These are phyloP conservation scores for Brassicogethes aeneus DNA, from an alignment of 2,888 invertebrate genomes.

Conservation along the genomic window DNA sequence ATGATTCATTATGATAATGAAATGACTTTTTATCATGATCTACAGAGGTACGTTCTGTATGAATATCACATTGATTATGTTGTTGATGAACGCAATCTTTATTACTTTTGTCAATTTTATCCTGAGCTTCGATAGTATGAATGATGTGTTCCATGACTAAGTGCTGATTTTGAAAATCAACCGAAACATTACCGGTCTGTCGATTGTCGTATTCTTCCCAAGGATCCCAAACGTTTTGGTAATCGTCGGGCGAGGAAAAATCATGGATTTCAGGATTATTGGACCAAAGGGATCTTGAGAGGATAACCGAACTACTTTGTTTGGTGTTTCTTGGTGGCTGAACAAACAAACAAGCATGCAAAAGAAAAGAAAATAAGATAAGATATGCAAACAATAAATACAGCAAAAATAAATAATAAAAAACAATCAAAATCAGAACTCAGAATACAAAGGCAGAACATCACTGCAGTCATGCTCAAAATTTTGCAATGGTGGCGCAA, in stretches of 20 bases:
- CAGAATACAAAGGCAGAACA: slow-evolving; percentile 32
- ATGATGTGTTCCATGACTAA: slow-evolving; percentile 1
- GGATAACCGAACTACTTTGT: slow-evolving; percentile 13
- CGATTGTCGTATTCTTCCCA: slow-evolving; percentile 58
- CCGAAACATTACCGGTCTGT: slow-evolving; percentile 10
- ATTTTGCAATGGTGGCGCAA: slow-evolving; percentile 2
- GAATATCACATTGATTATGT: too few relatives aligned
- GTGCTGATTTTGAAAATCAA: slow-evolving; percentile 3
- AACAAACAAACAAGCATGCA: slow-evolving; percentile 36
- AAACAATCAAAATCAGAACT: slow-evolving; percentile 29
- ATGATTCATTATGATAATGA: neutral
- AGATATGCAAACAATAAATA: too few relatives aligned
- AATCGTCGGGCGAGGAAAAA: slow-evolving; percentile 17
- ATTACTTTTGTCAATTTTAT: too few relatives aligned
- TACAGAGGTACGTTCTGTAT: too few relatives aligned
- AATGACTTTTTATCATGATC: too few relatives aligned
- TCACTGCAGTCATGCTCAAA: neutral
- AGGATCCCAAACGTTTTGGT: slow-evolving; percentile 53
- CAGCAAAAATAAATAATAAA: too few relatives aligned
- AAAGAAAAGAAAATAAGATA: slow-evolving; percentile 35
- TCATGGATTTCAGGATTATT: slow-evolving; percentile 8
- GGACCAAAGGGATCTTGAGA: slow-evolving; percentile 11
- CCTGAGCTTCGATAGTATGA: too few relatives aligned
- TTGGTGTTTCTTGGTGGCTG: slow-evolving; percentile 22
- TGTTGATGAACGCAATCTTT: too few relatives aligned